Evolutionary conservation across 2,888 invertebrate genomes (phyloP), one percentile per base, ranked within the genome.

Genomic region (Lochmaea capreae): DNA sequence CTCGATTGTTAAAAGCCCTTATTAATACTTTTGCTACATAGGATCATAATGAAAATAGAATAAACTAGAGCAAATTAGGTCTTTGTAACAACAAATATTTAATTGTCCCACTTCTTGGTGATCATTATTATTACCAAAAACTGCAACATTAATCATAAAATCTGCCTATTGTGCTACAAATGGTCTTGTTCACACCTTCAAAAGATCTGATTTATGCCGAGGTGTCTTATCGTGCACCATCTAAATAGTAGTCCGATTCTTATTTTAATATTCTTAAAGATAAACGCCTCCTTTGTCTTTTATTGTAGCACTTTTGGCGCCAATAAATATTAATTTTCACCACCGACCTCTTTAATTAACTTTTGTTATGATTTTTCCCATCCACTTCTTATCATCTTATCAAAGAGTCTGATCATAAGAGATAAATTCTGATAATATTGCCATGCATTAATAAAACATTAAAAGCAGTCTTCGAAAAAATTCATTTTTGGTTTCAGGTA

Each of bases 171-270:
- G 9, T 54, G 18, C 54, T 54, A 18, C 54, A 54, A 54, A 54
- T 63, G 12, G 14, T 63, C 42, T 63, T 80, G 81, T 84, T 84
- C 82, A 81, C 84, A 84, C 83, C 81, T 84, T 77, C 76, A 66
- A 72, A 76, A 79, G 78, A 77, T 78, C 79, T 84, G 85, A 85
- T 85, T 85, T 85, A 85, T 84, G 82, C 77, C 75, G 75, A 72
- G 77, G 77, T 74, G 77, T 67, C 78, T 85, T 85, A 85, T 86
- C 85, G 76, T 78, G 80, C 84, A 81, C 84, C 81, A 86, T 86
- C 86, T 86, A 85, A 85, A 85, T 85, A 84, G 84, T 83, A 83
- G 84, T 82, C 81, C 73, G 81, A 82, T 81, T 79, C 80, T 83
- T 82, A 83, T 83, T 84, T 81, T 79, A 83, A 83, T 83, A 80